Base-by-base conservation (phyloP, 2,797 vertebrate genomes). In the Emydoidea blandingii region DNA sequence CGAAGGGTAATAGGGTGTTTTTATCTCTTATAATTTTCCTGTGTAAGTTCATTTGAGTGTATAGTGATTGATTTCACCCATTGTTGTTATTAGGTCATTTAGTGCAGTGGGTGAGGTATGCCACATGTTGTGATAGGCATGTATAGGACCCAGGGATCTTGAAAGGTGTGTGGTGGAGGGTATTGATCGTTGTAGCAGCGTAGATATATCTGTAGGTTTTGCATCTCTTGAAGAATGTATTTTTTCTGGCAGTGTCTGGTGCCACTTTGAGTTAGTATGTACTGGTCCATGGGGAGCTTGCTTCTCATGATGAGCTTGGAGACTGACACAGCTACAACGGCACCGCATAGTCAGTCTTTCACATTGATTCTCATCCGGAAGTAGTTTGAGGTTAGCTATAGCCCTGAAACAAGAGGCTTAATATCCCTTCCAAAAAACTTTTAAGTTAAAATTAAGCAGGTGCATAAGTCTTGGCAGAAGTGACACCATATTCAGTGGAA, bases 341-440 rank as follows among this genome's bases (percentile, higher is more conserved):
- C 83, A 6, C 12, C 79, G n/a, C 4, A 29, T 47, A 79, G 3
- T 44, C 1, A 78, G 2, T 29, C 14, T 8, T 87, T 62, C 14
- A 15, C 12, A 41, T 59, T 81, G 78, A 52, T 85, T 90, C 19
- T n/a, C 3, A 52, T 1, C 19, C 0, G 88, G 18, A 23, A 41
- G 25, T 59, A 81, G 6, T 31, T 50, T 47, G 52, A 92, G 81
- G 79, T 31, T 10, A 31, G 21, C 3, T 89, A 56, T 68, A 23
- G 86, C 1, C 0, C 1, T 34, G 84, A 84, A 25, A n/a, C 1
- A 8, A 18, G 5, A 62, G 56, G 3, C 3, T 76, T 2, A 0
- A 79, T 92, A 91, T 52, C 25, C 1, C 0, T 18, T 83, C 88
- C 86, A 85, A 78, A 47, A 9, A 10, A 81, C 41, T 80, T 9